phyloP scores from a whole-genome alignment of 2,797 vertebrate genomes.

The Sarcophilus harrisii region DNA sequence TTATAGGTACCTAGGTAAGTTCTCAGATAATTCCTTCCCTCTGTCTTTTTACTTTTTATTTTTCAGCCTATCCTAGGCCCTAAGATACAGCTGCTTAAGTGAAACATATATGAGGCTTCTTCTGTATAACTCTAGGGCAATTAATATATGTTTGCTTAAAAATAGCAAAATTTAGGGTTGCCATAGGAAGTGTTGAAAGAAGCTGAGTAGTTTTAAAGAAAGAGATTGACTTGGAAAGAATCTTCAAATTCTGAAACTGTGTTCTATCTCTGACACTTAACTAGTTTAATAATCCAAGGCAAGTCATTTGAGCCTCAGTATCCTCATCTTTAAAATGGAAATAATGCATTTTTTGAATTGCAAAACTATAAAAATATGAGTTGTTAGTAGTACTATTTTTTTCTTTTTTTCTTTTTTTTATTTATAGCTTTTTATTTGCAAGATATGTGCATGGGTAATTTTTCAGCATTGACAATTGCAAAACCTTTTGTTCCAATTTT shows the following conservation, averaged over 20 bases:
- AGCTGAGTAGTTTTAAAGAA: not conserved
- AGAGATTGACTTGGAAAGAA: not conserved
- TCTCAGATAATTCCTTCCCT: not conserved
- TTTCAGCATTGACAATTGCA: no score
- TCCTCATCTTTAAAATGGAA: not conserved
- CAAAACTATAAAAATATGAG: not conserved
- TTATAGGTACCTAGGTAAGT: constrained; percentile 8
- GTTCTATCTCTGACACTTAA: not conserved
- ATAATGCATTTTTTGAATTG: not conserved
- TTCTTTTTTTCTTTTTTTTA: not conserved
- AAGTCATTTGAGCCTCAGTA: not conserved
- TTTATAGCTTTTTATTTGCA: no score
- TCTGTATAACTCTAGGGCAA: not conserved
- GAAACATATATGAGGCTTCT: not conserved
- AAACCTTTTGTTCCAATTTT: no score
- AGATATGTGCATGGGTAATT: no score
- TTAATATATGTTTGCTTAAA: constrained; percentile 25
- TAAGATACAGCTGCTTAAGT: constrained; percentile 8
- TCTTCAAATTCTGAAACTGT: not conserved
- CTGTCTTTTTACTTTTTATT: constrained; percentile 26
- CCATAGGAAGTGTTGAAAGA: not conserved
- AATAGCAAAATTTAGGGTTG: not conserved
- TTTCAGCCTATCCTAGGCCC: not conserved
- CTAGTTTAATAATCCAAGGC: not conserved
- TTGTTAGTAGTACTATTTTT: not conserved